Base-by-base conservation (phyloP, 2,888 invertebrate genomes). In the Hydrotaea cyrtoneurina region DNA sequence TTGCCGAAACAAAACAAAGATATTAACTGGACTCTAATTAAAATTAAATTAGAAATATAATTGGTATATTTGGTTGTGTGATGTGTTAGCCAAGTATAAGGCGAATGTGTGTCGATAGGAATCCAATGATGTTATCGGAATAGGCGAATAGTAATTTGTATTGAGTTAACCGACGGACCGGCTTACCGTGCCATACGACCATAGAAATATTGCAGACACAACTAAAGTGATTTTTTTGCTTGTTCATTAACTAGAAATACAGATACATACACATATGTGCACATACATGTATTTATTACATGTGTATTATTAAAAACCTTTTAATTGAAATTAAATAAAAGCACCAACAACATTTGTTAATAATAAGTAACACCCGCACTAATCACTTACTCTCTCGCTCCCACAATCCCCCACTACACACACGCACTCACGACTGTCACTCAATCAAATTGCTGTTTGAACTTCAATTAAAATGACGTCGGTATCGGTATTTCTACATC, bases 371-470 rank as follows among this genome's bases (percentile, higher is more conserved):
- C 62, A 62, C 31, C 31, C 11, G 31, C 19, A n/a, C n/a, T 23
- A 15, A 31, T 62, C 62, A 62, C 26, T 62, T 8, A n/a, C 62
- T 5, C 62, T 8, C 62, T 11, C 31, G n/a, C 31, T n/a, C 17
- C 0, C 31, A 62, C 31, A 62, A 1, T 17, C 31, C n/a, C n/a
- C n/a, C n/a, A n/a, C n/a, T n/a, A 31, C 31, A 62, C 62, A 62
- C 62, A 62, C 62, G 17, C 26, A 62, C 17, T 26, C 19, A 62
- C 62, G 59, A 62, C 62, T 62, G 62, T 62, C 31, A 31, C 26
- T 62, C 23, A 57, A 31, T 31, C 31, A 15, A 31, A 26, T 59
- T 59, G 26, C 26, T 26, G 43, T 36, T 36, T 36, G 15, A 50
- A 50, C n/a, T n/a, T 13, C n/a, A 50, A 50, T 50, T 50, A 3